phyloP scores from a whole-genome alignment of 2,797 vertebrate species.

The Characodon lateralis region DNA sequence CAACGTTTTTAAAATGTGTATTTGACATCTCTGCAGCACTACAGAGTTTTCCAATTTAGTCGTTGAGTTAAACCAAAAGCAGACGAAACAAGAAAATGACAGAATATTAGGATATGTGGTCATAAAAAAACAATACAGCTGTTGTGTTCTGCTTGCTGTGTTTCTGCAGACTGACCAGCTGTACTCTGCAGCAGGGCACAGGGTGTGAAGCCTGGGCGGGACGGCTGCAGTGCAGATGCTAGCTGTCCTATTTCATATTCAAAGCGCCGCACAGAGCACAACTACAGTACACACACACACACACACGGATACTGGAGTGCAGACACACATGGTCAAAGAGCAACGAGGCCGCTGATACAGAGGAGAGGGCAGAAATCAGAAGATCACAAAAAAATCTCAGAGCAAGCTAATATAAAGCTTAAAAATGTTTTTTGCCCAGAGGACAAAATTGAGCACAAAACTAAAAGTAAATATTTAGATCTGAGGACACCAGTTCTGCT shows the following conservation, averaged over 20 bases:
- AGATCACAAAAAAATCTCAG: background rate
- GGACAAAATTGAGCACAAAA: background rate
- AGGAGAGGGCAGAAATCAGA: background rate
- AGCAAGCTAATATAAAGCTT: background rate
- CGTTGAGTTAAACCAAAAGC: background rate
- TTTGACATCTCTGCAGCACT: background rate
- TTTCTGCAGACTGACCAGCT: conserved; percentile 48
- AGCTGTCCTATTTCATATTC: conserved; percentile 80
- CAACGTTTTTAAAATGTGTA: background rate
- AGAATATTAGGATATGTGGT: conserved; percentile 1
- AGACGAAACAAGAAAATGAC: conserved; percentile 23
- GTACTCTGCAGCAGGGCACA: conserved; percentile 37
- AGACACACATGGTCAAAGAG: conserved; percentile 16
- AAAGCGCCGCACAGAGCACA: conserved; percentile 61
- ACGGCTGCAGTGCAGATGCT: conserved; percentile 81
- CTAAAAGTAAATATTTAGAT: conserved; percentile 12
- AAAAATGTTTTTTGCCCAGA: conserved; percentile 8
- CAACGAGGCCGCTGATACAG: background rate
- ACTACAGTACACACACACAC: conserved; percentile 52
- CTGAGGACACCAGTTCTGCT: background rate
- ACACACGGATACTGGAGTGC: background rate
- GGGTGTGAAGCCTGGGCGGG: conserved; percentile 44
- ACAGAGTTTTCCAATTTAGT: background rate
- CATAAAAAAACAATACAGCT: background rate
- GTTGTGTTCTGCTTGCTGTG: background rate